Evolutionary conservation across 1,140 invertebrate genomes (phyloP).

Genomic region (Heliconius eleuchia): DNA sequence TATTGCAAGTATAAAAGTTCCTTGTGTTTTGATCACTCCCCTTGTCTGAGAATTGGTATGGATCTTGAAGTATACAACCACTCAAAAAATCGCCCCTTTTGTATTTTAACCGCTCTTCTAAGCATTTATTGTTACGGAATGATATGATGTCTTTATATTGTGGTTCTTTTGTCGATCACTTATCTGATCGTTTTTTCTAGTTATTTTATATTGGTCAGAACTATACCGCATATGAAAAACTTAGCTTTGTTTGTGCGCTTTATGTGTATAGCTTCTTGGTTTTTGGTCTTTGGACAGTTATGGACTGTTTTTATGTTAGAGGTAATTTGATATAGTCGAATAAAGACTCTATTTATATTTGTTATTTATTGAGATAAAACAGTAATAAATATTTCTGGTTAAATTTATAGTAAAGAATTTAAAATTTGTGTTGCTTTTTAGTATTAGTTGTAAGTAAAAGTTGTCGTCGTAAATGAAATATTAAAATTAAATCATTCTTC

Average conservation of each 20-base stretch:
- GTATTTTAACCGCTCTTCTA: slow-evolving; percentile 70
- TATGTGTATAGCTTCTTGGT: slow-evolving; percentile 44
- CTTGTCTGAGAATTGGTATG: slow-evolving; percentile 60
- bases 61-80: slow-evolving; percentile 48
- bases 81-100: slow-evolving; percentile 70
- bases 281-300: slow-evolving; percentile 44
- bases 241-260: slow-evolving; percentile 40
- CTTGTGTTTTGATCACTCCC: slow-evolving; percentile 76
- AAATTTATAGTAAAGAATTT: not conserved
- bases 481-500: not conserved
- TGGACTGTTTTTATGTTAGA: slow-evolving; percentile 34
- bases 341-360: slow-evolving; percentile 11
- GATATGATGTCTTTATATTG: slow-evolving; percentile 79
- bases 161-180: slow-evolving; percentile 69
- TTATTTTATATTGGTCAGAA: slow-evolving; percentile 66
- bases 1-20: slow-evolving; percentile 43
- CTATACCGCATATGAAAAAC: slow-evolving; percentile 47
- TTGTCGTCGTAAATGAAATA: not conserved
- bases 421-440: not conserved
- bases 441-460: not conserved
- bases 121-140: slow-evolving; percentile 76
- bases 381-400: not conserved
- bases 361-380: not conserved
- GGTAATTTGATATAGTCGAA: slow-evolving; percentile 35
- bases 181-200: slow-evolving; percentile 69